phyloP scores from a whole-genome alignment of 1,140 invertebrate species.

The Tetramorium simillimum region DNA sequence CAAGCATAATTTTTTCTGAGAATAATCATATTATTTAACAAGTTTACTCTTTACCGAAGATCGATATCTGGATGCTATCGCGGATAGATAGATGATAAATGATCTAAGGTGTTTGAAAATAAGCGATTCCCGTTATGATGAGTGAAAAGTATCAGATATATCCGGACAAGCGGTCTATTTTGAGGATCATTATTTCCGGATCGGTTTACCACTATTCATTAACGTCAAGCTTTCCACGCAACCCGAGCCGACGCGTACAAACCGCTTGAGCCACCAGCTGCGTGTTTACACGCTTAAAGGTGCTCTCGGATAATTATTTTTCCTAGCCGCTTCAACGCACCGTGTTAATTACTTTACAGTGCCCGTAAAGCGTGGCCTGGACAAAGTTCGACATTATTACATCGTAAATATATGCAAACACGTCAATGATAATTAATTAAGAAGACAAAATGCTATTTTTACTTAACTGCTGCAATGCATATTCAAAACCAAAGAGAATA shows the following conservation, averaged over 20 bases:
- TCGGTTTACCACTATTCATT: conserved; percentile 75
- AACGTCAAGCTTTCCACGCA: conserved; percentile 72
- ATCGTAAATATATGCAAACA: conserved; percentile 37
- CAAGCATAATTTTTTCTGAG: background rate
- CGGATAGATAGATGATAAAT: conserved; percentile 46
- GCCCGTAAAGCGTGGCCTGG: conserved; percentile 41
- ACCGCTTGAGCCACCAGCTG: conserved; percentile 53
- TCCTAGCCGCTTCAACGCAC: conserved; percentile 55
- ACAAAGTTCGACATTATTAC: conserved; percentile 32
- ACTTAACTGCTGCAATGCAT: background rate
- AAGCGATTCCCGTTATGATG: conserved; percentile 61
- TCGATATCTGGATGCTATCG: background rate
- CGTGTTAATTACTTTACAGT: conserved; percentile 68
- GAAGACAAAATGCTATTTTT: background rate
- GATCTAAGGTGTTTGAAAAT: conserved; percentile 58
- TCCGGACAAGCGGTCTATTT: conserved; percentile 65
- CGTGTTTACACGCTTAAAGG: conserved; percentile 65
- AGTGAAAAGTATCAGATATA: conserved; percentile 58
- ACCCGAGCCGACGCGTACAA: conserved; percentile 62
- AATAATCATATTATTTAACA: conserved; percentile 9
- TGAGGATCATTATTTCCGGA: conserved; percentile 74
- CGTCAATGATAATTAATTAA: conserved; percentile 41
- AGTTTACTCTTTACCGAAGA: background rate
- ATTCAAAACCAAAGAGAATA: background rate
- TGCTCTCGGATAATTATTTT: conserved; percentile 70